Evolutionary conservation across 2,113 vertebrate species (phyloP).

Genomic region (Periophthalmodon schlosseri): DNA sequence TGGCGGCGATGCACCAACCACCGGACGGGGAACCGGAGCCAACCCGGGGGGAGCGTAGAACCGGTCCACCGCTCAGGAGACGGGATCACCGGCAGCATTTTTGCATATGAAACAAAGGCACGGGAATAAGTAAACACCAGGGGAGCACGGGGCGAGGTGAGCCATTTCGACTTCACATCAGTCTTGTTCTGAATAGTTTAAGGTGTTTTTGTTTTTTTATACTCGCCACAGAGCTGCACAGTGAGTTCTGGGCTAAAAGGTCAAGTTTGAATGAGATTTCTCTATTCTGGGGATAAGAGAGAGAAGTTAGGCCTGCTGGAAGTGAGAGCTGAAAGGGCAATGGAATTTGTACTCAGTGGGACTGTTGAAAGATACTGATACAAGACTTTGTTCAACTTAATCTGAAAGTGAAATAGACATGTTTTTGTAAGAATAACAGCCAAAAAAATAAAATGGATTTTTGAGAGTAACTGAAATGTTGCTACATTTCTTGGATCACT

Average conservation of each 20-base stretch:
- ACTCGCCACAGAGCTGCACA: neutral
- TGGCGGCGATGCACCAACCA: no score
- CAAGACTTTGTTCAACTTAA: neutral
- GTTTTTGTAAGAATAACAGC: neutral
- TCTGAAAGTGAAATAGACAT: neutral
- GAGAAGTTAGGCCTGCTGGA: conserved; percentile 2
- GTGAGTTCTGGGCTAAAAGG: conserved; percentile 2
- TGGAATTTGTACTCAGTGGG: conserved; percentile 1
- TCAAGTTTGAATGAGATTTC: conserved; percentile 13
- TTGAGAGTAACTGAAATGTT: no score
- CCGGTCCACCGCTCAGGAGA: no score
- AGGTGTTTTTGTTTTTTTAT: neutral
- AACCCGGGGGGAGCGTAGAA: no score
- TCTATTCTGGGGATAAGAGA: conserved; percentile 4
- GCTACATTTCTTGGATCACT: neutral
- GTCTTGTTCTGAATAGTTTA: neutral
- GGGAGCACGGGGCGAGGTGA: no score
- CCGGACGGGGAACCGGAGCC: no score
- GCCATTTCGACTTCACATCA: neutral
- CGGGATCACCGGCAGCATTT: no score
- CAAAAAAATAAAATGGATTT: neutral
- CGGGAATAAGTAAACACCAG: no score
- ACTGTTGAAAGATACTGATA: neutral
- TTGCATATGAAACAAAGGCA: no score
- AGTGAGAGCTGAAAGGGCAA: conserved; percentile 4